phyloP scores from a whole-genome alignment of 2,797 vertebrate genomes.

The Leptodactylus fallax region DNA sequence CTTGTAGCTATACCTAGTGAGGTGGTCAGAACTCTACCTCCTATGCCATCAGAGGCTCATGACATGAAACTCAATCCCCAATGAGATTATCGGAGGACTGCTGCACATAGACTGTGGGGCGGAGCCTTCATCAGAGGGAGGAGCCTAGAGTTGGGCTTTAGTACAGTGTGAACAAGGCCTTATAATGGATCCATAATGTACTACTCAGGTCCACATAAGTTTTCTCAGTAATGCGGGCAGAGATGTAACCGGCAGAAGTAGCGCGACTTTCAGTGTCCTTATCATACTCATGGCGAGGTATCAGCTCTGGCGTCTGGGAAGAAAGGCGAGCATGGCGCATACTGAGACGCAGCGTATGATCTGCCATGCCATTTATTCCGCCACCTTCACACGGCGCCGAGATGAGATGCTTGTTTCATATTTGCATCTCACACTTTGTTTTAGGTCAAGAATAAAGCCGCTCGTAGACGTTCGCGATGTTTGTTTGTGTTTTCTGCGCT shows the following conservation, averaged over 20 bases:
- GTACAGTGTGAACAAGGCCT: too few species aligned
- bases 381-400: conserved; percentile 35
- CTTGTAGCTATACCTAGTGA: too few species aligned
- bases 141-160: too few species aligned
- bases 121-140: too few species aligned
- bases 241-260: neutral
- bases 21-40: too few species aligned
- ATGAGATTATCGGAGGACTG: too few species aligned
- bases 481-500: conserved; percentile 41
- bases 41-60: too few species aligned
- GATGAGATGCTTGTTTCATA: conserved; percentile 39
- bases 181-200: too few species aligned
- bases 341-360: conserved; percentile 46
- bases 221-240: too few species aligned
- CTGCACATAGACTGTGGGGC: too few species aligned
- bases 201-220: too few species aligned
- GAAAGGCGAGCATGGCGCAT: conserved; percentile 16
- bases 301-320: conserved; percentile 15
- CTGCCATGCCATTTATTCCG: conserved; percentile 48
- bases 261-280: conserved; percentile 37
- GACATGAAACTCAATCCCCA: too few species aligned
- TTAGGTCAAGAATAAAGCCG: conserved; percentile 46
- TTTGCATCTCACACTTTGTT: conserved; percentile 55
- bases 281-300: conserved; percentile 10
- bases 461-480: conserved; percentile 11